These are phyloP conservation scores for Rhabdornis inornatus DNA, from an alignment of 2,113 vertebrate species.

Conservation along the genomic window DNA sequence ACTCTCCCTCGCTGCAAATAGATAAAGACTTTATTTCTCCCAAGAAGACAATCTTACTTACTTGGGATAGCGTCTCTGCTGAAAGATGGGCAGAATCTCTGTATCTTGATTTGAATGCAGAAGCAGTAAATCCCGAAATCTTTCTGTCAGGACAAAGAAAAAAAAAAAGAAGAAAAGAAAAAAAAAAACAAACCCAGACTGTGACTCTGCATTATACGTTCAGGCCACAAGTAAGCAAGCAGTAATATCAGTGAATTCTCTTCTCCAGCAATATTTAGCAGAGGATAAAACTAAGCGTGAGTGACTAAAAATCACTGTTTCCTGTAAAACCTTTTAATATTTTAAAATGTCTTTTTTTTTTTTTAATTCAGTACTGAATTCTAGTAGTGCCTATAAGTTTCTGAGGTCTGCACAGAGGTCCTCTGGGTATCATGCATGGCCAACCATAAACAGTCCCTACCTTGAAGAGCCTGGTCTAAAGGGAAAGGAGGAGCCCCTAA, in stretches of 20 bases:
- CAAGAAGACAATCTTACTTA: slow-evolving; percentile 70
- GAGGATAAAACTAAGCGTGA: not conserved
- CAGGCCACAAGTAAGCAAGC: slow-evolving; percentile 2
- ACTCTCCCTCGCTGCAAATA: not conserved
- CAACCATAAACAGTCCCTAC: not conserved
- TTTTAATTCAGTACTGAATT: not conserved
- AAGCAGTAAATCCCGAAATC: slow-evolving; percentile 86
- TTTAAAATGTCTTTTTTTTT: not conserved
- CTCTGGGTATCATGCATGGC: not conserved
- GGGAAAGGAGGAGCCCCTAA: not conserved
- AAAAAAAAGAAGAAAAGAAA: not conserved
- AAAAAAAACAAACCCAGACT: not conserved
- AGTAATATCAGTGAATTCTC: not conserved
- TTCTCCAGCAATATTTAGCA: not conserved
- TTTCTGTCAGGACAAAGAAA: slow-evolving; percentile 75
- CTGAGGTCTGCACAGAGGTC: not conserved
- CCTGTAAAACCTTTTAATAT: not conserved
- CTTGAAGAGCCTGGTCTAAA: not conserved
- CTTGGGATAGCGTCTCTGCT: slow-evolving; percentile 89
- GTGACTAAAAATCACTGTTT: not conserved
- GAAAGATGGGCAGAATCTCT: slow-evolving; percentile 89
- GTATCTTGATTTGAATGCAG: slow-evolving; percentile 74
- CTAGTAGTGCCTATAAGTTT: not conserved
- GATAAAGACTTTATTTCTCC: not conserved
- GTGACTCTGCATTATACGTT: not conserved